A percentile compares a stretch with the other conserved stretches of the same genome.
Conservation (phyloP, 2,113 vertebrate species). For the Abramis brama region DNA sequence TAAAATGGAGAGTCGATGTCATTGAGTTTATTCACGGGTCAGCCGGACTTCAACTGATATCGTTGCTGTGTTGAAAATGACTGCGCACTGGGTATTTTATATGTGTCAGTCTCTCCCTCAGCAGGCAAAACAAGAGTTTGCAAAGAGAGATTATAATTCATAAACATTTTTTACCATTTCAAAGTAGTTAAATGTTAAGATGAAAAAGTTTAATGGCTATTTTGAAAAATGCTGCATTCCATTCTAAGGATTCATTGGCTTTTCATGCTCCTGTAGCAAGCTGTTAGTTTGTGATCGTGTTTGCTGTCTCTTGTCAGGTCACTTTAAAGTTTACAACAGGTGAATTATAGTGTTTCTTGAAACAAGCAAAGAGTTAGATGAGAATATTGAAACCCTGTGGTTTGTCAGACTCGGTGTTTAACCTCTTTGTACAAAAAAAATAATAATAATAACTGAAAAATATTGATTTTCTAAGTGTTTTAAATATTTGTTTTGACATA, state of each 20-base stretch:
- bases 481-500: conserved; percentile 54
- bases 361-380: conserved; percentile 51
- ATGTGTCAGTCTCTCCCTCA: not conserved
- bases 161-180: conserved; percentile 9
- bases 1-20: not conserved
- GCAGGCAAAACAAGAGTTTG: not conserved
- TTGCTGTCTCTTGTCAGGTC: conserved; percentile 53
- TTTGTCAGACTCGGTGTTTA: conserved; percentile 44
- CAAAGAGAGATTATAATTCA: not conserved
- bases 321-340: conserved; percentile 52
- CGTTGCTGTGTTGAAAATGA: conserved; percentile 21
- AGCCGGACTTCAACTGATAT: conserved; percentile 8
- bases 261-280: conserved; percentile 15
- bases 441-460: conserved; percentile 25
- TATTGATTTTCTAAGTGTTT: conserved; percentile 54
- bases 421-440: conserved; percentile 46
- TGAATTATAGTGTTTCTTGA: conserved; percentile 49
- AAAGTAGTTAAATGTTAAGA: not conserved
- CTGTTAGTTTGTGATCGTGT: conserved; percentile 39
- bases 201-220: conserved; percentile 32
- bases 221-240: not conserved
- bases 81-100: conserved; percentile 12
- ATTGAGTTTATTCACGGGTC: not conserved
- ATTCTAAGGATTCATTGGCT: not conserved
- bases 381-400: conserved; percentile 37